These are phyloP conservation scores for Limnodromus scolopaceus DNA, from an alignment of 2,797 vertebrate species.

Conservation along the genomic window DNA sequence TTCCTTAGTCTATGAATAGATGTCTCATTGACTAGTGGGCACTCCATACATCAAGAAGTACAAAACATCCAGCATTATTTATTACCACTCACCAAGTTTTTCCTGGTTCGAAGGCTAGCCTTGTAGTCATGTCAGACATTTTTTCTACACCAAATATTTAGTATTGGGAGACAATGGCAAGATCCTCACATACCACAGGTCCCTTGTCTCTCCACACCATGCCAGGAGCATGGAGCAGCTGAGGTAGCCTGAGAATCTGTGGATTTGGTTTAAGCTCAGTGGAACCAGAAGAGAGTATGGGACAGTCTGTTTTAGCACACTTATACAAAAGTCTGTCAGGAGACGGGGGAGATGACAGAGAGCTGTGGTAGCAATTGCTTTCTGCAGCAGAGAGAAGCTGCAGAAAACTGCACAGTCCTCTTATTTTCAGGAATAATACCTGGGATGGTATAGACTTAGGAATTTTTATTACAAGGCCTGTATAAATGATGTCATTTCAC, in stretches of 20 bases:
- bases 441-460: fast-evolving
- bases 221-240: neutral
- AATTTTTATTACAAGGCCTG: neutral
- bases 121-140: fast-evolving
- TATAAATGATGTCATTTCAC: neutral
- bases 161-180: neutral
- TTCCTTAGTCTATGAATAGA: neutral
- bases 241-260: neutral
- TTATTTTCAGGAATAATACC: neutral
- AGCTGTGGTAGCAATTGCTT: neutral
- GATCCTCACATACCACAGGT: neutral
- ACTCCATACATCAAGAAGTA: neutral
- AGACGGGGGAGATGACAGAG: neutral
- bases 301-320: neutral
- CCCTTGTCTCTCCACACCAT: neutral
- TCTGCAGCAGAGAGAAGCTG: neutral
- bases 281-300: neutral
- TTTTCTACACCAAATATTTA: neutral
- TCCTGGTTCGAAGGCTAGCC: neutral
- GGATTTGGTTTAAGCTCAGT: neutral
- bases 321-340: neutral
- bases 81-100: neutral
- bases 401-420: neutral
- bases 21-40: fast-evolving
- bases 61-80: neutral